Base-by-base conservation (phyloP, 2,888 invertebrate genomes). In the Drosophila histrio region DNA sequence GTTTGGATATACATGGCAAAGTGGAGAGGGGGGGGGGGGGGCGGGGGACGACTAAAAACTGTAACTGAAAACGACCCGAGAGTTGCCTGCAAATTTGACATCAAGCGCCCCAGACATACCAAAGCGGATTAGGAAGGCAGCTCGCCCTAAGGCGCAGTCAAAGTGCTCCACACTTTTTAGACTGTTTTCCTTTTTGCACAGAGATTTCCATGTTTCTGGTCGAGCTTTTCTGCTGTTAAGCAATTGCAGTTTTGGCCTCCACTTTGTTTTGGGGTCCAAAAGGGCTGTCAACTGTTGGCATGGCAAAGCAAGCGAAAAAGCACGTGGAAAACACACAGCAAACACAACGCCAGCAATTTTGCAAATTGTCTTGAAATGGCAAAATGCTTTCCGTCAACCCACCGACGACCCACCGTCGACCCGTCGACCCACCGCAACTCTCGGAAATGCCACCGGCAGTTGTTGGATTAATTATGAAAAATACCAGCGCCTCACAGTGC, bases 381-480 rank as follows among this genome's bases (percentile, higher is more conserved):
- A 57, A 70, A 74, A 72, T 64, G 65, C 71, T 77, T 73, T 72
- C 47, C 66, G 65, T 63, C 47, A 52, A 15, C 38, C 41, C 59
- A 30, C 57, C 46, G 34, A 61, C 47, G 46, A 54, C 5, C 17
- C 2, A 21, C 8, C 53, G 5, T 22, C 17, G 8, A 30, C 36
- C 21, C 15, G 26, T 21, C 62, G 49, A 13, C 13, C 6, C 2
- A 44, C 54, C 60, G 44, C 68, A 72, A 71, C 64, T 72, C 81
- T 84, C 81, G 84, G 87, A 87, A 84, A 69, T 72, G 82, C 87
- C 72, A 65, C 44, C 81, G 72, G 85, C 82, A 87, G 78, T 83
- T 75, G 87, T 87, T 78, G 82, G 87, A 87, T 83, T 83, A 83
- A 83, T 83, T 83, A 83, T 83, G 82, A 83, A 83, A 83, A 87